Base-by-base conservation (phyloP, 2,888 invertebrate genomes). In the Catocala sponsa region DNA sequence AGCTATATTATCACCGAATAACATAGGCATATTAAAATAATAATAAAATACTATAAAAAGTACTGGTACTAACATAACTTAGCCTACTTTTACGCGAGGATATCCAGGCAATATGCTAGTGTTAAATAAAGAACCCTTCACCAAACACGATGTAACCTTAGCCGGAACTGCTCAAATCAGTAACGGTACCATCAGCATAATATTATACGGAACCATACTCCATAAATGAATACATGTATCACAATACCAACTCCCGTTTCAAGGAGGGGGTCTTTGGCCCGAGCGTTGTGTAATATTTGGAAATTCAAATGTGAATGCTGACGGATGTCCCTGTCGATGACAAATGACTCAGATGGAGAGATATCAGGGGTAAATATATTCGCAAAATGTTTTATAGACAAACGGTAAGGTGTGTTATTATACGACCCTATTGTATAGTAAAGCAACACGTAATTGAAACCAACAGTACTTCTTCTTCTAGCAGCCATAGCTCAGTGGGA, bases 301-400 rank as follows among this genome's bases (percentile, higher is more conserved):
- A 55, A 56, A 77, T 77, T 67, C 50, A 60, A 74, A 71, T 71
- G 25, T 46, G 41, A 41, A 9, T 25, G 25, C 25, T 25, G 25
- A 42, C 48, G 10, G n/a, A 41, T 4, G 59, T 12, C 38, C 32
- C 48, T 32, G 59, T 64, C 51, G 57, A 25, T 49, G 46, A 75
- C 61, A 65, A 72, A 60, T 55, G 59, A 68, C 52, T 59, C 64
- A 62, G 64, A 62, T 47, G 35, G 5, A 11, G 10, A 38, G 49
- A 68, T 59, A 52, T n/a, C 13, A n/a, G 32, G 11, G 47, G 38
- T 58, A 42, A 15, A 65, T 38, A 46, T 41, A 72, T 63, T 54
- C 41, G 75, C 67, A 44, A 25, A 25, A 25, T 25, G 2, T 25
- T 25, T 25, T 25, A 25, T 25, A 25, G 25, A 2, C 25, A 25